Conservation (phyloP, 2,888 invertebrate species). For the Epinotia demarniana region DNA sequence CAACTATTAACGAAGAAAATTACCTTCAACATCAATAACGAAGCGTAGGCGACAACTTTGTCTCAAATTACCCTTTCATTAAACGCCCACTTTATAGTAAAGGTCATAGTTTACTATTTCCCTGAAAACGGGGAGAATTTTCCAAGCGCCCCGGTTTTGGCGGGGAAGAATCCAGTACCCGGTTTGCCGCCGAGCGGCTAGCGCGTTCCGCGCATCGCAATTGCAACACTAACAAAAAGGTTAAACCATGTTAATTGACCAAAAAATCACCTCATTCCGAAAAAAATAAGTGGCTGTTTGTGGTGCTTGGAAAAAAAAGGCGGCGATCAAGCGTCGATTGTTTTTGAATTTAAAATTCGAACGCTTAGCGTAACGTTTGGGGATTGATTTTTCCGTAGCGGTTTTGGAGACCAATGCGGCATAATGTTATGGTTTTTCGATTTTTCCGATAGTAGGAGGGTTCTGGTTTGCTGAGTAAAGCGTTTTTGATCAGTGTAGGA, state of each 20-base stretch:
- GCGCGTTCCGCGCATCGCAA: conserved; percentile 65
- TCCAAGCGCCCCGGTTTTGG: conserved; percentile 49
- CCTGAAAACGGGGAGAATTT: conserved; percentile 50
- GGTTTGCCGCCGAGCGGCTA: conserved; percentile 71
- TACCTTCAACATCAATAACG: neutral
- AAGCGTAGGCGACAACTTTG: conserved; percentile 29
- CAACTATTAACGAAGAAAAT: neutral
- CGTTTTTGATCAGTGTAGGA: neutral
- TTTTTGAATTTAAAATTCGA: conserved; percentile 40
- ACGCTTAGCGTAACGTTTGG: conserved; percentile 50
- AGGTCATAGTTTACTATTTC: conserved; percentile 39
- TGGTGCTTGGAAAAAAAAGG: conserved; percentile 4
- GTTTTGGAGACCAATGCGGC: conserved; percentile 60
- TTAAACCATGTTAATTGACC: conserved; percentile 50
- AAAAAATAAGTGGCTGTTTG: conserved; percentile 41
- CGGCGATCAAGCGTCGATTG: neutral
- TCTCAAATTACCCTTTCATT: conserved; percentile 39
- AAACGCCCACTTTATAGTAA: conserved; percentile 35
- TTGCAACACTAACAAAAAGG: conserved; percentile 55
- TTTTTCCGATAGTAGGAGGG: conserved; percentile 43
- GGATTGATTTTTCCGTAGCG: conserved; percentile 73
- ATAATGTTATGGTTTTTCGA: conserved; percentile 52
- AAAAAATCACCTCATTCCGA: conserved; percentile 19
- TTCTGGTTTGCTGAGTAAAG: conserved; percentile 25
- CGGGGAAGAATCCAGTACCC: conserved; percentile 63